Evolutionary conservation across 2,888 invertebrate species (phyloP).

Genomic region (Clanis bilineata): DNA sequence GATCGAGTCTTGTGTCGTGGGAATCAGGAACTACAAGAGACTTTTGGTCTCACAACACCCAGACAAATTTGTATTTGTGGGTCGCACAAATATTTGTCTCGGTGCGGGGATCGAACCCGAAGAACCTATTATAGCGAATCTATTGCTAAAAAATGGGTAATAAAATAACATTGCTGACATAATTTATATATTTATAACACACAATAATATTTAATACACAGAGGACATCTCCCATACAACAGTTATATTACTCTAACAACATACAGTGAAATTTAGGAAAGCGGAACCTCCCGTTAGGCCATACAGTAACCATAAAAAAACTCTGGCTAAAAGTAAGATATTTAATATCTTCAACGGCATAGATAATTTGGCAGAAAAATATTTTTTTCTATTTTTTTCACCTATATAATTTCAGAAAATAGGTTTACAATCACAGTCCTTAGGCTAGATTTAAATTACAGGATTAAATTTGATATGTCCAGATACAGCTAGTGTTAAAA

Average conservation of each 20-base stretch:
- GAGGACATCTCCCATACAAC: constrained; percentile 55
- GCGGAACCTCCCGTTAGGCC: constrained; percentile 54
- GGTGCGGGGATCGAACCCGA: too few relatives aligned
- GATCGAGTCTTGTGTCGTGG: too few relatives aligned
- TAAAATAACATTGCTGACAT: constrained; percentile 65
- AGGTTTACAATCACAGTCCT: constrained; percentile 54
- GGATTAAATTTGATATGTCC: constrained; percentile 36
- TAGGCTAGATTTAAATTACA: constrained; percentile 48
- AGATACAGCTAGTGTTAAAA: constrained; percentile 23
- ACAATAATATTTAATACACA: constrained; percentile 61
- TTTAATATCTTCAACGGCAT: constrained; percentile 68
- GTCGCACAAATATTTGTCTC: too few relatives aligned
- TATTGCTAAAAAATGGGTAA: constrained; percentile 20
- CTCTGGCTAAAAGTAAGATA: constrained; percentile 54
- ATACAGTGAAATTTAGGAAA: constrained; percentile 26
- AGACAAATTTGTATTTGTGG: too few relatives aligned
- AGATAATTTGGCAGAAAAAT: constrained; percentile 60
- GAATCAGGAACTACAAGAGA: too few relatives aligned
- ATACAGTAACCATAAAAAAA: constrained; percentile 34
- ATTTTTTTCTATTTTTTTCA: constrained; percentile 38
- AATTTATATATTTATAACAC: constrained; percentile 74
- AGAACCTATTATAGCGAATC: too few relatives aligned
- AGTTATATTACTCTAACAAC: constrained; percentile 50
- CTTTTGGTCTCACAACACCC: too few relatives aligned
- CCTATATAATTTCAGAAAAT: constrained; percentile 60